Conservation (phyloP, 2,888 invertebrate species). For the Cephus nigrinus region DNA sequence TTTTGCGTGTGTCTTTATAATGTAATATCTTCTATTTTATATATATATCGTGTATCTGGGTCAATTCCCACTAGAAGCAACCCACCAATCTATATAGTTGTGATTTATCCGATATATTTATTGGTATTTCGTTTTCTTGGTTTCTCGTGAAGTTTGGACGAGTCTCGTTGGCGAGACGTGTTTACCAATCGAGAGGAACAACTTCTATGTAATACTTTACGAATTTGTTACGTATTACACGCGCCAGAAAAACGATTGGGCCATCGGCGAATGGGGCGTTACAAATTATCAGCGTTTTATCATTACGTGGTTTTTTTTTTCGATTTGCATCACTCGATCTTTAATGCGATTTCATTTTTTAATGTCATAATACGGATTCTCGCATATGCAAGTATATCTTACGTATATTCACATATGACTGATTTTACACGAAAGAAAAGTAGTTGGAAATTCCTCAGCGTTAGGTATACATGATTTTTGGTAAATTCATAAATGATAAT, state of each 20-base stretch:
- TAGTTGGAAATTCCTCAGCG: neutral
- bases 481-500: neutral
- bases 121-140: neutral
- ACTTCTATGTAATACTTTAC: too few relatives aligned
- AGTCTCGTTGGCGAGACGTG: too few relatives aligned
- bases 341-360: neutral
- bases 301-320: too few relatives aligned
- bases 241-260: too few relatives aligned
- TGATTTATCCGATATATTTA: constrained; percentile 20
- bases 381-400: neutral
- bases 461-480: neutral
- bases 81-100: constrained; percentile 22
- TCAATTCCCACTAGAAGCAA: constrained; percentile 42
- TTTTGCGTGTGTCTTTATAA: neutral
- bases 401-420: neutral
- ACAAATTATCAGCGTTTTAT: too few relatives aligned
- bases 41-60: constrained; percentile 34
- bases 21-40: neutral
- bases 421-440: neutral
- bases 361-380: neutral
- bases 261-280: too few relatives aligned
- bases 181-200: too few relatives aligned
- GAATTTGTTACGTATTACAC: too few relatives aligned
- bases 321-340: neutral
- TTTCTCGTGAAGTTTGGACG: neutral